Conservation (phyloP, 2,888 invertebrate genomes). For the Agriopis marginaria region DNA sequence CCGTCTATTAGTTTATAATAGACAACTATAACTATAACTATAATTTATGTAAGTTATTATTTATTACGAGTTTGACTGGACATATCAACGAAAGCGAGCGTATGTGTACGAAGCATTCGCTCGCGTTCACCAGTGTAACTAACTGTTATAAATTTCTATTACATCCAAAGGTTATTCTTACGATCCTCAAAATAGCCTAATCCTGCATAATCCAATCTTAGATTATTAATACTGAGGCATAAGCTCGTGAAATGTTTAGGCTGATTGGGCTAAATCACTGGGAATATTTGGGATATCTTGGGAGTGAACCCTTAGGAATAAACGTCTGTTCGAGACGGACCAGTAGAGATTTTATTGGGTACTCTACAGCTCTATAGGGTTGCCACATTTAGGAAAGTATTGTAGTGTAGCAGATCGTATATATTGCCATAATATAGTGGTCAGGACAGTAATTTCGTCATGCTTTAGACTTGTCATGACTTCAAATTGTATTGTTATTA, state of each 20-base stretch:
- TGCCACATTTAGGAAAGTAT: conserved; percentile 5
- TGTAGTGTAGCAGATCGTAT: no score
- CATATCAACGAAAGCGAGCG: no score
- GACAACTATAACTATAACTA: no score
- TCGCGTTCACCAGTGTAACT: no score
- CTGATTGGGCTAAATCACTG: conserved; percentile 27
- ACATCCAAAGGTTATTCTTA: conserved; percentile 3
- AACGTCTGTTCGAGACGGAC: conserved; percentile 12
- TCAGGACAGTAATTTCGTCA: no score
- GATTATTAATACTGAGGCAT: conserved; percentile 35
- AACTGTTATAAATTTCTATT: conserved; percentile 4
- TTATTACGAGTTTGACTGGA: no score
- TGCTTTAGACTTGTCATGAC: no score
- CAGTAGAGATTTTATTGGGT: conserved; percentile 22
- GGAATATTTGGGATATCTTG: conserved; percentile 30
- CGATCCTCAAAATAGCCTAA: conserved; percentile 25
- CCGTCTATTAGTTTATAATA: no score
- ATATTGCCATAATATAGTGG: no score
- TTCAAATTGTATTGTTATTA: no score
- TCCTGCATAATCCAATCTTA: conserved; percentile 23
- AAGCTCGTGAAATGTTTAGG: conserved; percentile 30
- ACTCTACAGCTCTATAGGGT: conserved; percentile 16
- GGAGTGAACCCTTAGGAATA: conserved; percentile 23
- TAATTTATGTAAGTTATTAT: no score
- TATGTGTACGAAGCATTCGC: no score